Evolutionary conservation across 2,797 vertebrate species (phyloP).

Genomic region (Notolabrus celidotus): DNA sequence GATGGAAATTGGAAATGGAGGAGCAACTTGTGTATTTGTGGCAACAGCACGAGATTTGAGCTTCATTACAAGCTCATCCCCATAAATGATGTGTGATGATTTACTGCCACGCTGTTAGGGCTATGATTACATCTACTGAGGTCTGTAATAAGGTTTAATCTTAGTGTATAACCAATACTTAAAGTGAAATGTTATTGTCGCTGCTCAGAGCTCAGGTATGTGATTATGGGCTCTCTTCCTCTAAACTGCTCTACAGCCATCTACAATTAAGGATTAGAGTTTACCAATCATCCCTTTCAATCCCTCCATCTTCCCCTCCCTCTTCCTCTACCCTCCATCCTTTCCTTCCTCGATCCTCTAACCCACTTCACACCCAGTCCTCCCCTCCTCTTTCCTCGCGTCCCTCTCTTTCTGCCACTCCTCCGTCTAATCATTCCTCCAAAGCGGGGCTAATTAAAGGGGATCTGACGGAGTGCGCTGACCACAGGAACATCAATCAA

Average conservation of each 20-base stretch:
- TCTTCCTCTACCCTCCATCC: background rate
- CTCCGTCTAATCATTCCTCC: slow-evolving; percentile 72
- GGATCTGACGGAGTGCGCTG: slow-evolving; percentile 78
- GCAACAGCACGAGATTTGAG: slow-evolving; percentile 14
- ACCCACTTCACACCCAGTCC: slow-evolving; percentile 26
- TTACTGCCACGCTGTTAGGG: slow-evolving; percentile 13
- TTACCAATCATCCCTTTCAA: slow-evolving; percentile 41
- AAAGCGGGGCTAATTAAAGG: slow-evolving; percentile 84
- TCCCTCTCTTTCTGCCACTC: slow-evolving; percentile 62
- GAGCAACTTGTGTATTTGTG: too few species aligned
- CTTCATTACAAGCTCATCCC: slow-evolving; percentile 21
- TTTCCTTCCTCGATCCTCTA: background rate
- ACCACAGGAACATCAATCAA: slow-evolving; percentile 84
- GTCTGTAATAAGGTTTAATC: slow-evolving; percentile 17
- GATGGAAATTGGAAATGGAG: too few species aligned
- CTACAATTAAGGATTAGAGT: slow-evolving; percentile 55
- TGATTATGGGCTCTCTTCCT: slow-evolving; percentile 26
- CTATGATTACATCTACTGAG: slow-evolving; percentile 15
- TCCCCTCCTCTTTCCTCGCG: slow-evolving; percentile 40
- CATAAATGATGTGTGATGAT: slow-evolving; percentile 31
- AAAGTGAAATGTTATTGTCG: slow-evolving; percentile 37
- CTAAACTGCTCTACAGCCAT: slow-evolving; percentile 36
- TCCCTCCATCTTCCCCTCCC: slow-evolving; percentile 32
- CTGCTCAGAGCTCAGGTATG: slow-evolving; percentile 48
- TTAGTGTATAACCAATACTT: slow-evolving; percentile 23